Evolutionary conservation across 2,888 invertebrate species (phyloP), one percentile per base, ranked within the genome.

Genomic region (Psococerastis gibbosa): DNA sequence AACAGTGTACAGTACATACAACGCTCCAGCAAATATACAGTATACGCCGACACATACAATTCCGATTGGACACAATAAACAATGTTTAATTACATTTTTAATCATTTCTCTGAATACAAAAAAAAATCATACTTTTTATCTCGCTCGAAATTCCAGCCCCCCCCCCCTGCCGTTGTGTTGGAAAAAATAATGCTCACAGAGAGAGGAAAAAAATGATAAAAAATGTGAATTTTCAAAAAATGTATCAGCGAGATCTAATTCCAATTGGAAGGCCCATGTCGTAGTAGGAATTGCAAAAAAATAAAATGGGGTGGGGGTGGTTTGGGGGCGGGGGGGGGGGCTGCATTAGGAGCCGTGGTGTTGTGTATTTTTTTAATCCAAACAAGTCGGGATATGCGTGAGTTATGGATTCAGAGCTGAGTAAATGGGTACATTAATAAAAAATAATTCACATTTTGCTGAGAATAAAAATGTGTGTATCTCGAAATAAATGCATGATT

Each of bases 351-450:
- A 38, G 17, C 16, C n/a, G 38, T 20, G 17, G n/a, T 38, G 38
- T 38, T 38, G 17, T 38, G 38, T 38, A 38, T 38, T 38, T 38
- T 38, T 38, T 38, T 38, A 38, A 38, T 38, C 38, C 38, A 38
- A 38, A 38, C 20, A 20, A 38, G 17, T 38, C 38, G 17, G 38
- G 38, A 38, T 18, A 38, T 38, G 15, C 20, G 38, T 38, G 38
- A 38, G 38, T 38, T 38, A 38, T 38, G 38, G 38, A 38, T 38
- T 38, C 22, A 20, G 13, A 38, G 38, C 38, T 22, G 17, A 17
- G 38, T 22, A 38, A 38, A 38, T 38, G 38, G 38, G 38, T 38
- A 38, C 22, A 38, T 38, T 38, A 38, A 38, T 38, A 38, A 38
- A 38, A 22, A 38, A 38, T 38, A 38, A 38, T 17, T 38, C 38